Evolutionary conservation across 2,113 vertebrate genomes (phyloP).

Genomic region (Corythaeola cristata): DNA sequence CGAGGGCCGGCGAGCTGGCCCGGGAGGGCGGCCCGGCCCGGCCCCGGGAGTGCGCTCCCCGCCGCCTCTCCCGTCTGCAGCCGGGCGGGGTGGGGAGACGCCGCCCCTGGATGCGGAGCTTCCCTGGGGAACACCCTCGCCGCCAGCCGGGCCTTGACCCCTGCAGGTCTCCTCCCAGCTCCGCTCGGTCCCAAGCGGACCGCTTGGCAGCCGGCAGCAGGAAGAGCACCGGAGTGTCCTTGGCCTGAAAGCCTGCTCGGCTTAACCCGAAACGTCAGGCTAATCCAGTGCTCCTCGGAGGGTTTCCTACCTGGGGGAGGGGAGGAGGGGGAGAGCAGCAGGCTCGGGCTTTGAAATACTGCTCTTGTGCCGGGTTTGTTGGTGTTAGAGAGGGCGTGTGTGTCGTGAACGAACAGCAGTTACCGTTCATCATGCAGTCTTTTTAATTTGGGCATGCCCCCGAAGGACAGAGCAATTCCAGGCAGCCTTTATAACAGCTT

Average conservation of each 20-base stretch:
- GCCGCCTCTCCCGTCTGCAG: not conserved
- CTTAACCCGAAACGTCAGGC: constrained; percentile 46
- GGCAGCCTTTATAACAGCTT: not conserved
- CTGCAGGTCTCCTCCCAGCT: not conserved
- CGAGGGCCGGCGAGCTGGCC: not conserved
- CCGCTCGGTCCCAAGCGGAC: not conserved
- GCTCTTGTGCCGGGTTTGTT: not conserved
- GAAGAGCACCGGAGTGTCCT: not conserved
- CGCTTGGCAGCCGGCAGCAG: not conserved
- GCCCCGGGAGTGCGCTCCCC: not conserved
- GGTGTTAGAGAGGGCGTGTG: not conserved
- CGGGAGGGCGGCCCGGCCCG: not conserved
- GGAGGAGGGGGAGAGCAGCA: not conserved
- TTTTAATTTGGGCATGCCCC: not conserved
- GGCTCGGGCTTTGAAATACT: not conserved
- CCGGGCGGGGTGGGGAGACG: not conserved
- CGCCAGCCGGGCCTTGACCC: not conserved
- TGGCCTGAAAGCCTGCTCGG: constrained; percentile 29
- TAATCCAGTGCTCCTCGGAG: constrained; percentile 26
- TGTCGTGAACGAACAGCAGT: not conserved
- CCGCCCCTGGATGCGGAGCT: constrained; percentile 35
- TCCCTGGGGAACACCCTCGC: not conserved
- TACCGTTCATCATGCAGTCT: not conserved
- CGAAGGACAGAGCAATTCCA: not conserved
- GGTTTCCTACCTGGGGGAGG: constrained; percentile 21